A percentile compares a stretch with the other conserved stretches of the same genome.
Evolutionary conservation across 2,113 vertebrate genomes (phyloP).

Genomic region (Cinclus mexicanus): DNA sequence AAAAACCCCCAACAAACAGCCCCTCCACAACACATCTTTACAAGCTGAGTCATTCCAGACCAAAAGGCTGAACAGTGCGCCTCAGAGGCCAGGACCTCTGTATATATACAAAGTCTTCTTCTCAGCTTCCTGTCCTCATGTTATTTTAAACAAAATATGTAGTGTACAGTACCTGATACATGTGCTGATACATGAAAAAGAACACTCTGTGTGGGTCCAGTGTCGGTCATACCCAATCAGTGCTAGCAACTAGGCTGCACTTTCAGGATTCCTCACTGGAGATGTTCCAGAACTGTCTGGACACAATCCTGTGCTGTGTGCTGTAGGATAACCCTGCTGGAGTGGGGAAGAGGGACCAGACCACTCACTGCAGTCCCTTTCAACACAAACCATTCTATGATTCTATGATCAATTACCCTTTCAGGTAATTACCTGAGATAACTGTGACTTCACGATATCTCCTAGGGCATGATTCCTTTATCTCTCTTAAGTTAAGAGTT

Average conservation of each 20-base stretch:
- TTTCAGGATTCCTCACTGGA: neutral
- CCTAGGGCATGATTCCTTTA: neutral
- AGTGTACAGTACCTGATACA: too few relatives aligned
- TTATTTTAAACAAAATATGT: neutral
- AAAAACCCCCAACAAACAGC: too few relatives aligned
- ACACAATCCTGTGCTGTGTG: neutral
- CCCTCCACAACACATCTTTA: neutral
- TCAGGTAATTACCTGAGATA: neutral
- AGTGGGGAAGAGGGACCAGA: neutral
- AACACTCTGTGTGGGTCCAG: rapidly evolving
- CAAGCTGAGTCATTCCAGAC: neutral
- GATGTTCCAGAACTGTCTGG: neutral
- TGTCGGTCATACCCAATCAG: neutral
- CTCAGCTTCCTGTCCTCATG: neutral
- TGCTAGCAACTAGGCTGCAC: neutral
- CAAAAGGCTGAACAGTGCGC: neutral
- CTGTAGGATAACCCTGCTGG: neutral
- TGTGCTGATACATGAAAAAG: neutral
- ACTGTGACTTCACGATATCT: neutral
- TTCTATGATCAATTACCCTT: neutral
- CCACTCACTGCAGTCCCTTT: neutral
- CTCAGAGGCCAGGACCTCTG: neutral
- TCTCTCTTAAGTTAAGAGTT: neutral
- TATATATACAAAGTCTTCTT: neutral
- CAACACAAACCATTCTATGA: neutral